Base-by-base conservation (phyloP, 2,888 invertebrate species). In the Idaea dimidiata region DNA sequence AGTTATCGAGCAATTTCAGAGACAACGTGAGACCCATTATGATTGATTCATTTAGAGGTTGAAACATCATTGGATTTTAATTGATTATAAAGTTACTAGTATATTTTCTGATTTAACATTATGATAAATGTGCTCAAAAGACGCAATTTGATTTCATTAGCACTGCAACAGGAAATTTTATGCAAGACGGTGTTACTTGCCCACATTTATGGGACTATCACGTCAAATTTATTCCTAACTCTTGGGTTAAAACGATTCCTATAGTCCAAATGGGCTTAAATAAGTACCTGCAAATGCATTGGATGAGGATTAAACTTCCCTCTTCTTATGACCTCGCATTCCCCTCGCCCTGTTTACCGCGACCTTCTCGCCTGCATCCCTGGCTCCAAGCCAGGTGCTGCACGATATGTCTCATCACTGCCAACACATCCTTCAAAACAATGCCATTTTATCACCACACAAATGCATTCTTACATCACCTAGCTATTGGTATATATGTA, bases 341-440 rank as follows among this genome's bases (percentile, higher is more conserved):
- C 70, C 69, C 54, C 72, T 61, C 64, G 59, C 65, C 70, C 67
- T 64, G 67, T 69, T 69, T 63, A 70, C 60, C 75, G 65, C 72
- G 88, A 88, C 91, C 91, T 88, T 89, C 86, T 67, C 59, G 72
- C 76, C 73, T 89, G 89, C 91, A 90, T 86, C 89, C 85, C 87
- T 88, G 91, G 91, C 85, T 67, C 65, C 65, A 64, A 67, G 87
- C 89, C 88, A 88, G 77, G 69, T 73, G 77, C 79, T 84, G 80
- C 82, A 78, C 72, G 71, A 73, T 61, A 59, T 64, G 24, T 43
- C 32, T 63, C 55, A 31, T 58, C 63, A 59, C 64, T 61, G 63
- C 59, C 65, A 69, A 65, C 65, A 62, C 65, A 69, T 62, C 66
- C 65, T 60, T 59, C 59, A 67, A 64, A 62, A 64, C 58, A 65